Percentiles rank a stretch among this genome's conserved stretches.
These are phyloP conservation scores for Cataglyphis altisquamis DNA, from an alignment of 2,888 invertebrate species.

Conservation along the genomic window DNA sequence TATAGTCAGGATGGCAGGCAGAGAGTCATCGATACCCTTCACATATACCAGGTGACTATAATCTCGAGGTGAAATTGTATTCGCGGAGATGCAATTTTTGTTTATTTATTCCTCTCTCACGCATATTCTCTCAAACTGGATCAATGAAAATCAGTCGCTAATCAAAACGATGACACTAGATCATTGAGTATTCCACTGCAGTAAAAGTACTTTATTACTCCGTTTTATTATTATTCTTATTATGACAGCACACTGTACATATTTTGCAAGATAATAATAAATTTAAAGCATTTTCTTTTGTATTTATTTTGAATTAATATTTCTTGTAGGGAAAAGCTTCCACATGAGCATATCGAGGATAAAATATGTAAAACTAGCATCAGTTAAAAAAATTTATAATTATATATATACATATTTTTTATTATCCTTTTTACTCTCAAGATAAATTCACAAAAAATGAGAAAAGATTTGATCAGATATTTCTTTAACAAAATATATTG, in stretches of 20 bases:
- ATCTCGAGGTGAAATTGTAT: neutral
- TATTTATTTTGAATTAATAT: neutral
- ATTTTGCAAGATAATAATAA: neutral
- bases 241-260: neutral
- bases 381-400: neutral
- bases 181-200: neutral
- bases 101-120: neutral
- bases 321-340: neutral
- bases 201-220: neutral
- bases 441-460: neutral
- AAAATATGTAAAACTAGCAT: neutral
- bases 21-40: slow-evolving; percentile 95
- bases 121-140: neutral
- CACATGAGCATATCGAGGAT: neutral
- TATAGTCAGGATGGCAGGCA: slow-evolving; percentile 96
- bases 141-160: neutral
- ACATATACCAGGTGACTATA: slow-evolving; percentile 93
- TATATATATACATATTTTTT: neutral
- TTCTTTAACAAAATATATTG: neutral
- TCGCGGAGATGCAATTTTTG: neutral
- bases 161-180: neutral
- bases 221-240: neutral
- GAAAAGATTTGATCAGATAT: neutral
- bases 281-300: neutral
- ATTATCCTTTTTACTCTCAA: neutral